phyloP scores from a whole-genome alignment of 2,888 invertebrate genomes.

The Malthinus flaveolus region DNA sequence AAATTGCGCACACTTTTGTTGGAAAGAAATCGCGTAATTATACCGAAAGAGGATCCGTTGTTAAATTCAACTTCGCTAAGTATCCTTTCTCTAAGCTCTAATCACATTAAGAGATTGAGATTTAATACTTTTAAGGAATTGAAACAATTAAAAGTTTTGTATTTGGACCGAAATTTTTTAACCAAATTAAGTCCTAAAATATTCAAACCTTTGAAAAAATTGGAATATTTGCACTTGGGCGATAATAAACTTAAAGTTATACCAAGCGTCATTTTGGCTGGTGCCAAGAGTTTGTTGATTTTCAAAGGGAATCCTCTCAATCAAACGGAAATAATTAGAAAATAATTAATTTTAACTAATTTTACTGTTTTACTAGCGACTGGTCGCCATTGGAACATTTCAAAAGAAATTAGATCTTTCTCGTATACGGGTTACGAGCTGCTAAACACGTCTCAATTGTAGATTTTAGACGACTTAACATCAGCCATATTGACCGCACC shows the following conservation, averaged over 20 bases:
- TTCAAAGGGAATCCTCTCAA: conserved; percentile 21
- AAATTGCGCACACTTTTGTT: conserved; percentile 43
- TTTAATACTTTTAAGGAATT: conserved; percentile 40
- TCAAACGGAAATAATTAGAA: conserved; percentile 1
- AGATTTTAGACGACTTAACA: too few relatives aligned
- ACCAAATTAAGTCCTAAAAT: conserved; percentile 37
- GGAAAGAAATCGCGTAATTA: conserved; percentile 32
- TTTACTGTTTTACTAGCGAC: too few relatives aligned
- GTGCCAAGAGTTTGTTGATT: conserved; percentile 11
- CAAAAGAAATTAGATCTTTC: too few relatives aligned
- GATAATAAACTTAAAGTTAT: conserved; percentile 37
- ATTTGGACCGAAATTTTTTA: conserved; percentile 46
- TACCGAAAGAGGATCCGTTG: conserved; percentile 41
- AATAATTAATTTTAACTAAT: neutral
- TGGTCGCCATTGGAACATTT: too few relatives aligned
- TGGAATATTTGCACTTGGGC: conserved; percentile 47
- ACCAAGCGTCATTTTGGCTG: conserved; percentile 11
- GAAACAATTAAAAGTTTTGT: conserved; percentile 42
- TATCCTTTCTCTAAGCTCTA: conserved; percentile 45
- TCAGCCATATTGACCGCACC: too few relatives aligned
- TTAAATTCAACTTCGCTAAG: conserved; percentile 40
- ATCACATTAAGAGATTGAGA: conserved; percentile 41
- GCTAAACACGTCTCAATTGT: too few relatives aligned
- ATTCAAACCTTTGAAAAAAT: conserved; percentile 38
- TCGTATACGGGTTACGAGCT: too few relatives aligned